These are phyloP conservation scores for Anolis apletophallus DNA, from an alignment of 2,797 vertebrate genomes.

Conservation along the genomic window DNA sequence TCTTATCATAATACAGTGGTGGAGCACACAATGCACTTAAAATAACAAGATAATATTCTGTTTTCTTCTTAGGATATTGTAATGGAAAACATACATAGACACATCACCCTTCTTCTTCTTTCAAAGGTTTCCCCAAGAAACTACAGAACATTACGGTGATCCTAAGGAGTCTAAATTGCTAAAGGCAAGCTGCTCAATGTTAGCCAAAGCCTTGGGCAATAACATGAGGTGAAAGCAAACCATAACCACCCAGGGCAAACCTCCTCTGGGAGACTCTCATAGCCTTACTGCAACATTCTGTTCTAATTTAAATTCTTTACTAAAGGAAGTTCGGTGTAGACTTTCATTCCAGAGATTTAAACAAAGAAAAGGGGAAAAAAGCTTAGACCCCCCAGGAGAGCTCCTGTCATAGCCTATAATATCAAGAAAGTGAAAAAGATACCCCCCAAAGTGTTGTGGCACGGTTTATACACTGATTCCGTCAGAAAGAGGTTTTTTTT, in stretches of 20 bases:
- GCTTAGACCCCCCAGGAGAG: neutral
- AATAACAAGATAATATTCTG: neutral
- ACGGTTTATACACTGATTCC: neutral
- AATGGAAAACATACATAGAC: neutral
- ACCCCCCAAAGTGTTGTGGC: neutral
- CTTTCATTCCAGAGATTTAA: neutral
- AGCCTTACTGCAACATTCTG: conserved; percentile 6
- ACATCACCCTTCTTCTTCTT: neutral
- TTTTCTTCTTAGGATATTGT: conserved; percentile 41
- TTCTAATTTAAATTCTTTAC: conserved; percentile 50
- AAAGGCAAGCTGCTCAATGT: conserved; percentile 30
- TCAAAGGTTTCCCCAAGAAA: conserved; percentile 17
- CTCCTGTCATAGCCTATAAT: conserved; percentile 9
- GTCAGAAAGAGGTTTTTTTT: neutral
- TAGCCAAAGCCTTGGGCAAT: conserved; percentile 26
- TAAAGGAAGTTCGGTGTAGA: conserved; percentile 22
- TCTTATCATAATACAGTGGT: neutral
- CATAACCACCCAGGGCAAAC: neutral
- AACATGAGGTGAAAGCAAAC: neutral
- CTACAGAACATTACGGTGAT: neutral
- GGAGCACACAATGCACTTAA: neutral
- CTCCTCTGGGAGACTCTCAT: neutral
- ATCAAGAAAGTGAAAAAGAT: neutral
- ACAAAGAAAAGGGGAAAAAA: neutral
- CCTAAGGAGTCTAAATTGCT: conserved; percentile 29